Evolutionary conservation across 2,888 invertebrate genomes (phyloP).

Genomic region (Platycheirus albimanus): DNA sequence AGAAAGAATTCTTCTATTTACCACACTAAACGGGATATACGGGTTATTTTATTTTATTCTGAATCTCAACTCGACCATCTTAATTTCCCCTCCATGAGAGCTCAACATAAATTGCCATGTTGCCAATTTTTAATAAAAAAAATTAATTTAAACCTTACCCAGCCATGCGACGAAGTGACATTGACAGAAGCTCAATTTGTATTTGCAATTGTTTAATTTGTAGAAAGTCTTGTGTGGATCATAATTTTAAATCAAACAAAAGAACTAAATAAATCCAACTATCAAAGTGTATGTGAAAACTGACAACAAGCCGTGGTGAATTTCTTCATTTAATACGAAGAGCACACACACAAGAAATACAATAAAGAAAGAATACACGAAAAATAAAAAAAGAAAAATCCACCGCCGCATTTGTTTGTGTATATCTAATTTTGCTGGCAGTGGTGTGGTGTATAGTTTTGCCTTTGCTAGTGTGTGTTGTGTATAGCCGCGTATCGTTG

Average conservation of each 20-base stretch:
- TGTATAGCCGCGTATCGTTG: constrained; percentile 16
- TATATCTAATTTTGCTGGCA: constrained; percentile 3
- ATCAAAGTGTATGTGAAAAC: constrained; percentile 25
- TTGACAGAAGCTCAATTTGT: no score
- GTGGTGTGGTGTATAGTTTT: constrained; percentile 47
- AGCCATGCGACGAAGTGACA: no score
- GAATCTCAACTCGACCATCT: constrained; percentile 48
- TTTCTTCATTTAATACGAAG: constrained; percentile 42
- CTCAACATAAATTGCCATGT: constrained; percentile 43
- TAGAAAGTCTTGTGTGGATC: no score
- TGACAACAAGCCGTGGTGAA: constrained; percentile 66
- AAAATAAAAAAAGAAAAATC: no score
- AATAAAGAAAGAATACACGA: no score
- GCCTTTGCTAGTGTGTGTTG: constrained; percentile 25
- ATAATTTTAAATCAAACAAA: no score
- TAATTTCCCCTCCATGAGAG: constrained; percentile 59
- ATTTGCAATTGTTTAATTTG: no score
- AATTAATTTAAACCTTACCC: no score
- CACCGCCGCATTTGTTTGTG: not conserved
- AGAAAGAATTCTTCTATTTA: constrained; percentile 39
- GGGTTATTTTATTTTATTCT: constrained; percentile 63
- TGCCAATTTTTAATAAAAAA: constrained; percentile 36
- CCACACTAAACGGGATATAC: constrained; percentile 70
- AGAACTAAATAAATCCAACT: no score
- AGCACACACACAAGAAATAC: constrained; percentile 22